Percentiles rank a stretch among this genome's conserved stretches.
phyloP scores from a whole-genome alignment of 2,888 invertebrate species.

The Octodonta nipae region DNA sequence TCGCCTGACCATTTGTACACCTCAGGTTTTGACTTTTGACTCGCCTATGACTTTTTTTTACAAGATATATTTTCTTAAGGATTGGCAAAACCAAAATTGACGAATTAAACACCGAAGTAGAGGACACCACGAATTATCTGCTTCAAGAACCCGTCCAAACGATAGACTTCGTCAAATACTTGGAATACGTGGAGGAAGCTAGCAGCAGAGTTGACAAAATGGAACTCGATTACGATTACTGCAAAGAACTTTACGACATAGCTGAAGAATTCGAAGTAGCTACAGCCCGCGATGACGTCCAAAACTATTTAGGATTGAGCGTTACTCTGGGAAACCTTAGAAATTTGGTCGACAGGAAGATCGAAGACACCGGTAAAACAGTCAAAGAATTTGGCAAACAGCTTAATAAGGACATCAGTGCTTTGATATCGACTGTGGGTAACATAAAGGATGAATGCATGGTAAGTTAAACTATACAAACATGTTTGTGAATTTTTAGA shows the following conservation, averaged over 20 bases:
- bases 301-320: constrained; percentile 49
- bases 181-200: constrained; percentile 55
- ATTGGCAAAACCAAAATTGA: constrained; percentile 49
- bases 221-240: constrained; percentile 62
- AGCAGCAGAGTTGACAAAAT: constrained; percentile 53
- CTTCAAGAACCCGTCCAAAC: constrained; percentile 53
- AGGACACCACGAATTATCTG: constrained; percentile 51
- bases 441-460: constrained; percentile 57
- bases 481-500: neutral
- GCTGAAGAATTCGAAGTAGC: constrained; percentile 67
- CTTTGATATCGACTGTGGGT: constrained; percentile 58
- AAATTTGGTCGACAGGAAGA: constrained; percentile 54
- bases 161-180: constrained; percentile 56
- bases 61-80: constrained; percentile 33
- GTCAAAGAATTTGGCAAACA: constrained; percentile 57
- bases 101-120: constrained; percentile 43
- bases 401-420: constrained; percentile 65
- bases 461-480: constrained; percentile 39
- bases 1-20: too few species aligned
- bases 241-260: constrained; percentile 70
- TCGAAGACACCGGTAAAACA: constrained; percentile 55
- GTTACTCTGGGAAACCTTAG: constrained; percentile 49
- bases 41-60: too few species aligned
- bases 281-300: constrained; percentile 57
- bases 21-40: too few species aligned